phyloP scores from a whole-genome alignment of 2,888 invertebrate species.

The Melitaea athalia region DNA sequence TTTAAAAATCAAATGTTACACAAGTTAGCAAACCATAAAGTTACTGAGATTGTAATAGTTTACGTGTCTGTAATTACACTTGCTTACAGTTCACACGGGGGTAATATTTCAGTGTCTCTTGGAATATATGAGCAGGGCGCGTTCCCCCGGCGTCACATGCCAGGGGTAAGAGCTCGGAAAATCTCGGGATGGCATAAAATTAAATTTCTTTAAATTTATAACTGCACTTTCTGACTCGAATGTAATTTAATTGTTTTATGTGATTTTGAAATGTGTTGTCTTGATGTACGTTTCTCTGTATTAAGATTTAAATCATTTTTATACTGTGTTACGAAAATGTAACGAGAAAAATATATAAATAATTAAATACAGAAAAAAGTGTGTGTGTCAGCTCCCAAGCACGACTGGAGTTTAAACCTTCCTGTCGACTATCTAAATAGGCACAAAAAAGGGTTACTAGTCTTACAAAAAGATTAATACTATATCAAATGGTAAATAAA shows the following conservation, averaged over 20 bases:
- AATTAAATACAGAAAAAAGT: too few relatives aligned
- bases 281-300: too few relatives aligned
- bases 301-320: too few relatives aligned
- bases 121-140: constrained; percentile 8
- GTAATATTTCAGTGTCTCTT: constrained; percentile 6
- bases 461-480: too few relatives aligned
- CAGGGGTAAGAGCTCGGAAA: background rate
- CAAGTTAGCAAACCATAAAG: background rate
- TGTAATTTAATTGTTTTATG: background rate
- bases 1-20: background rate
- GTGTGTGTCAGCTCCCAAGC: too few relatives aligned
- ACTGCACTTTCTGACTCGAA: background rate
- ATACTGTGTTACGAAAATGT: too few relatives aligned
- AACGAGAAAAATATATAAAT: too few relatives aligned
- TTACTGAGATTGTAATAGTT: background rate
- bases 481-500: too few relatives aligned
- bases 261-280: background rate
- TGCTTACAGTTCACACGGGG: constrained; percentile 2
- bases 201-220: constrained; percentile 8
- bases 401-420: too few relatives aligned
- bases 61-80: constrained; percentile 2
- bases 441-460: too few relatives aligned
- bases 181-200: constrained; percentile 7
- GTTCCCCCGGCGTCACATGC: background rate
- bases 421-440: too few relatives aligned